These are phyloP conservation scores for Caenorhabditis wallacei DNA, from an alignment of 2,888 invertebrate genomes.

Conservation along the genomic window DNA sequence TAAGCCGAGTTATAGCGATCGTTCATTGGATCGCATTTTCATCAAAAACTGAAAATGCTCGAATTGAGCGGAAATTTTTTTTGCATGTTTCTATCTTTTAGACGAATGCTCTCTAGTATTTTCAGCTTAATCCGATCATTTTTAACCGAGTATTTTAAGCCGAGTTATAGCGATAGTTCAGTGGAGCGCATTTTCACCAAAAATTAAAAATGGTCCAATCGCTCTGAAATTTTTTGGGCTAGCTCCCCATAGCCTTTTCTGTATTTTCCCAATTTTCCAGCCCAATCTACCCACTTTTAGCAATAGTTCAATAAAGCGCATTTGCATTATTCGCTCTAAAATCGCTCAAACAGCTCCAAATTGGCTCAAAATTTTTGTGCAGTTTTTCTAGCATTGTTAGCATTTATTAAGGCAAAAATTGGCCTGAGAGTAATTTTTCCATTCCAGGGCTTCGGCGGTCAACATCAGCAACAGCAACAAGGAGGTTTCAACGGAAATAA, in stretches of 20 bases:
- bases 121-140: not conserved
- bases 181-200: constrained; percentile 11
- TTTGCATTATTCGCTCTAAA: not conserved
- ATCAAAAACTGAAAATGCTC: not conserved
- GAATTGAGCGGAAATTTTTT: not conserved
- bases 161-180: not conserved
- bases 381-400: too few relatives aligned
- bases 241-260: not conserved
- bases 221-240: not conserved
- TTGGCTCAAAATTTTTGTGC: not conserved
- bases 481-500: constrained; percentile 34
- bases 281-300: not conserved
- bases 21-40: constrained; percentile 10
- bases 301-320: not conserved
- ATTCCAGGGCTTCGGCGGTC: constrained; percentile 34
- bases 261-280: too few relatives aligned
- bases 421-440: not conserved
- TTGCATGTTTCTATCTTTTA: not conserved
- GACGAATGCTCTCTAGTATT: not conserved
- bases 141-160: too few relatives aligned
- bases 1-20: not conserved
- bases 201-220: not conserved
- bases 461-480: constrained; percentile 32
- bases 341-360: not conserved
- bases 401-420: too few relatives aligned